These are phyloP conservation scores for Paramisgurnus dabryanus DNA, from an alignment of 2,113 vertebrate genomes.

Conservation along the genomic window DNA sequence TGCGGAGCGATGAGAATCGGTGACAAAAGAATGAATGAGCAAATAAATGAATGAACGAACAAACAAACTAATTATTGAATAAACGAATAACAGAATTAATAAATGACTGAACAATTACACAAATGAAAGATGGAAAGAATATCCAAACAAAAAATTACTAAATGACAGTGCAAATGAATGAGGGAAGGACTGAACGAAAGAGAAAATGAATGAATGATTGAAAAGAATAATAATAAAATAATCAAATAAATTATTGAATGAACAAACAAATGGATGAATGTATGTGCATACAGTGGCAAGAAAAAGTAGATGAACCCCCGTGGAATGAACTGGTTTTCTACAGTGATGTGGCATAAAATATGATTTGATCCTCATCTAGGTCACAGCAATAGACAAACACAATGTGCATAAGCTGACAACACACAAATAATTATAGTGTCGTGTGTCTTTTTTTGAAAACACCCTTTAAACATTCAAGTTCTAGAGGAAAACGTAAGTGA, in stretches of 20 bases:
- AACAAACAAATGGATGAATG: not conserved
- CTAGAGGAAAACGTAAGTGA: too few species aligned
- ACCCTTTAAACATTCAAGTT: too few species aligned
- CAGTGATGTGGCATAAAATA: too few species aligned
- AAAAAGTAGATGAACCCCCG: too few species aligned
- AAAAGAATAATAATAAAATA: not conserved
- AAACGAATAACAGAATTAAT: not conserved
- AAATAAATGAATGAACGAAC: not conserved
- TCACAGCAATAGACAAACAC: too few species aligned
- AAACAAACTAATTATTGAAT: not conserved
- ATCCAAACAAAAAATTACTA: not conserved
- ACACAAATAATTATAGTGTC: too few species aligned
- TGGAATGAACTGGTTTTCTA: too few species aligned
- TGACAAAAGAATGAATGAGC: slow-evolving; percentile 12
- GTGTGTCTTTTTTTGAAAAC: too few species aligned
- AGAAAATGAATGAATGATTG: not conserved
- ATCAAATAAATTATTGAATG: not conserved
- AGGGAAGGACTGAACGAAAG: not conserved
- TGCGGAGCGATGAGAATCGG: not conserved
- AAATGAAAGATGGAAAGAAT: not conserved
- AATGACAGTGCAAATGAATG: not conserved
- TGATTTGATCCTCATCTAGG: too few species aligned
- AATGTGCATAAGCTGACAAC: too few species aligned
- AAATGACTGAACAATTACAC: not conserved
- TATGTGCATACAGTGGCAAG: not conserved